phyloP scores from a whole-genome alignment of 2,113 vertebrate species.

The Xenopus tropicalis region UCB_Xtro_10.0 CM004449.2:82594001-82594500 shows the following conservation, averaged over 20 bases:
- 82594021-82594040: too few species aligned
- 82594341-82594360: conserved; percentile 58
- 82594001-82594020: too few species aligned
- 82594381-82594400: conserved; percentile 50
- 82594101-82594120: too few species aligned
- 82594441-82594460: conserved; percentile 43
- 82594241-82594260: conserved; percentile 6
- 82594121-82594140: too few species aligned
- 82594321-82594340: conserved; percentile 42
- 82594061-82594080: too few species aligned
- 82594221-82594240: too few species aligned
- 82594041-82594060: too few species aligned
- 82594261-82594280: conserved; percentile 23
- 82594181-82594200: too few species aligned
- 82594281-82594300: conserved; percentile 12
- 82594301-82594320: conserved; percentile 30
- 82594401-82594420: conserved; percentile 45
- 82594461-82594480: conserved; percentile 39
- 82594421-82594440: conserved; percentile 43
- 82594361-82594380: conserved; percentile 54
- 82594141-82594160: too few species aligned
- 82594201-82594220: too few species aligned
- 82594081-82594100: too few species aligned
- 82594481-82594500: conserved; percentile 17
- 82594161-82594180: too few species aligned